Evolutionary conservation across 1,140 invertebrate genomes (phyloP), one percentile per base, ranked within the genome.

Genomic region (Macrostomum lignano): DNA sequence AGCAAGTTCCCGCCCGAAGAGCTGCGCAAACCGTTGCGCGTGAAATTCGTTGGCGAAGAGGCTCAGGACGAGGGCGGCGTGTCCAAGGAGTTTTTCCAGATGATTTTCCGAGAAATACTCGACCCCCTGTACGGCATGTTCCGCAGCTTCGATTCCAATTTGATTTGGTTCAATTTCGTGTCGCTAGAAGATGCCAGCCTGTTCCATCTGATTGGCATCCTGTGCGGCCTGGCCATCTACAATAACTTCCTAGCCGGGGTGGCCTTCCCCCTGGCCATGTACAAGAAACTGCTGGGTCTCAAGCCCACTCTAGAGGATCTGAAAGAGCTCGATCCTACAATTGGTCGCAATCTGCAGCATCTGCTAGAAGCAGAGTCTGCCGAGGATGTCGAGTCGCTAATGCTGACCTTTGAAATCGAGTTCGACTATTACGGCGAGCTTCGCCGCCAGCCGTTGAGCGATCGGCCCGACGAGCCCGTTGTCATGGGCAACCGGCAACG

Each of bases 111-210:
- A 46, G 78, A 93, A 57, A 72, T 94, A 31, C 64, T 93, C 22
- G 76, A 93, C 61, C 77, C 79, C 0, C 82, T 91, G 41, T 94
- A 82, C 53, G 86, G 86, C 25, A 94, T 96, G 84, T 96, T 96
- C 49, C 9, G 9, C 15, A 33, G 32, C 29, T 11, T 31, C 7
- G 10, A 31, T 9, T 31, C 23, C 10, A 31, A 7, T 10, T 10
- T 21, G 23, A 9, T 21, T 21, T 25, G 4, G 17, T 25, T 25
- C 28, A 13, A 33, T 14, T 21, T 33, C 17, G n/a, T 33, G 17
- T 25, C 14, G 3, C 11, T 33, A 17, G 17, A 7, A 4, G 4
- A 5, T 28, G 19, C 15, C 39, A 58, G 49, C 17, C 79, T 81
- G 70, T 88, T 77, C 51, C 67, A 67, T 46, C 58, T 86, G 28